Percentiles rank a stretch among this genome's conserved stretches.
These are phyloP conservation scores for Vidua chalybeata DNA, from an alignment of 2,113 vertebrate genomes.

Conservation along the genomic window DNA sequence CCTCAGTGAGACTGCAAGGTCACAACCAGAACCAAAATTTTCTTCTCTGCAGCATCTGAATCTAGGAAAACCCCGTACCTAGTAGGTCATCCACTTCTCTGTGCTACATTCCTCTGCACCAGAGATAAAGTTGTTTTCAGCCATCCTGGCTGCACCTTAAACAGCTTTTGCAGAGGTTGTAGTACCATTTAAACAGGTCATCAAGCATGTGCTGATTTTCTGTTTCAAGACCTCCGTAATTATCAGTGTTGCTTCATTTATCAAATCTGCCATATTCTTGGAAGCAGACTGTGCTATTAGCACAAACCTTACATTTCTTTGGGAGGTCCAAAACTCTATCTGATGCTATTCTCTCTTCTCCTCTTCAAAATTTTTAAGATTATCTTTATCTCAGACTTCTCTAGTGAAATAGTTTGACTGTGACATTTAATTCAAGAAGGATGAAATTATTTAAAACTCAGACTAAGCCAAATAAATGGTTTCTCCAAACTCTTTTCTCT, in stretches of 20 bases:
- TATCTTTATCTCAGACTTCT: constrained; percentile 1
- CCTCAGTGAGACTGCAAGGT: background rate
- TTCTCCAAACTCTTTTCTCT: background rate
- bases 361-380: constrained; percentile 17
- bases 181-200: background rate
- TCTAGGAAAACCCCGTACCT: background rate
- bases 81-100: background rate
- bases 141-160: constrained; percentile 13
- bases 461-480: background rate
- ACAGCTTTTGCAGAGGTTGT: background rate
- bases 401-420: background rate
- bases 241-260: constrained; percentile 31
- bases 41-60: background rate
- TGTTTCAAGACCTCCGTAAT: background rate
- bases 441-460: background rate
- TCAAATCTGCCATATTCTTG: constrained; percentile 49
- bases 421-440: constrained; percentile 17
- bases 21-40: background rate
- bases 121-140: constrained; percentile 33
- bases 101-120: background rate
- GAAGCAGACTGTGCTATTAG: constrained; percentile 14
- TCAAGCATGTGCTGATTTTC: constrained; percentile 23
- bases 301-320: constrained; percentile 7
- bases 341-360: constrained; percentile 9
- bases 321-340: constrained; percentile 37